Conservation (phyloP, 1,140 invertebrate species). For the Drosophila ironensis region DNA sequence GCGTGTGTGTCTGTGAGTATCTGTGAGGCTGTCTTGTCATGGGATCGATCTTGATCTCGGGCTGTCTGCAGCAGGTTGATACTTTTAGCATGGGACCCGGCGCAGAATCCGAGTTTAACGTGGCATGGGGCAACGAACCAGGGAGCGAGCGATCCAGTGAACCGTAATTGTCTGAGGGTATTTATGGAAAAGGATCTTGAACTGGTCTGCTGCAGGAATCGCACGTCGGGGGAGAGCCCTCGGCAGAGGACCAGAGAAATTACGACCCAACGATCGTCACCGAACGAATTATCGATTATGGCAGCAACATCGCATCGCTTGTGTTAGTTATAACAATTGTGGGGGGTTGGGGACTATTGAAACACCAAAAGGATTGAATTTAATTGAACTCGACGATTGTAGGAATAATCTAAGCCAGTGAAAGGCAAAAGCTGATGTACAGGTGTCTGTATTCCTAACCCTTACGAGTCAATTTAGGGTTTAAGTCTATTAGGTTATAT, state of each 20-base stretch:
- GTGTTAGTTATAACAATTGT: too few relatives aligned
- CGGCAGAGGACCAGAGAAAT: not conserved
- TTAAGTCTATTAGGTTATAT: too few relatives aligned
- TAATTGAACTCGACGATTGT: not conserved
- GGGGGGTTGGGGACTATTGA: not conserved
- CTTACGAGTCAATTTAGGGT: too few relatives aligned
- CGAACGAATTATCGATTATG: constrained; percentile 36
- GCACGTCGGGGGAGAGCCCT: not conserved
- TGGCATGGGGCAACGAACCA: constrained; percentile 75
- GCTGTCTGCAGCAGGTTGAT: constrained; percentile 68
- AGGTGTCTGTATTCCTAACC: too few relatives aligned
- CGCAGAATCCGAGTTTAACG: constrained; percentile 46
- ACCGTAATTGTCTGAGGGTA: constrained; percentile 51
- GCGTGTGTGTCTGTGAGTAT: not conserved
- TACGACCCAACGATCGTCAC: constrained; percentile 31
- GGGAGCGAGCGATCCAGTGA: constrained; percentile 45
- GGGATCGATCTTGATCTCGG: constrained; percentile 65
- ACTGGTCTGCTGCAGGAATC: constrained; percentile 26
- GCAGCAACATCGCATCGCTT: constrained; percentile 25
- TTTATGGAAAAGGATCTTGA: constrained; percentile 50
- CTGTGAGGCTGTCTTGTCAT: constrained; percentile 44
- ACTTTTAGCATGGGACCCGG: constrained; percentile 46
- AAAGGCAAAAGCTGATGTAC: too few relatives aligned
- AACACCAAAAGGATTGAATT: not conserved
- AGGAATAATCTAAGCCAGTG: too few relatives aligned